Percentiles rank a stretch among this genome's conserved stretches.
Evolutionary conservation across 2,888 invertebrate genomes (phyloP).

Genomic region (Drymonia ruficornis): DNA sequence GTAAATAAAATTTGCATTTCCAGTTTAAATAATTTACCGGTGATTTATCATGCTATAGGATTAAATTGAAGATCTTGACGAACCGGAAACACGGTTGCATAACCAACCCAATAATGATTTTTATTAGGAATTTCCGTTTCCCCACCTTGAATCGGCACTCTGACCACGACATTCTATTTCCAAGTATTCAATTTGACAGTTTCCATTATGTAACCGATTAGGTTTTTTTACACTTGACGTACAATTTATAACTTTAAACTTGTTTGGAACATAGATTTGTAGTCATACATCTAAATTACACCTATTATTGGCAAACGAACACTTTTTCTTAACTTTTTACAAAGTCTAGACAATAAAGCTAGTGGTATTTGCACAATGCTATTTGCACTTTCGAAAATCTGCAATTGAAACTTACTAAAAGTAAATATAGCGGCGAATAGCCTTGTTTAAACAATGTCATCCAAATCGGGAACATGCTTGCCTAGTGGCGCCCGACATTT

Average conservation of each 20-base stretch:
- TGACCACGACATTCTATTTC: constrained; percentile 38
- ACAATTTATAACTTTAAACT: constrained; percentile 14
- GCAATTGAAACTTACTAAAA: constrained; percentile 69
- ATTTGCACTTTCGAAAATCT: constrained; percentile 79
- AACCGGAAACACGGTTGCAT: constrained; percentile 45
- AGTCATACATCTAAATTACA: constrained; percentile 27
- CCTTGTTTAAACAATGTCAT: constrained; percentile 53
- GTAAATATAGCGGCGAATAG: constrained; percentile 60
- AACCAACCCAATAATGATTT: constrained; percentile 45
- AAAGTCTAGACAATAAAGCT: constrained; percentile 60
- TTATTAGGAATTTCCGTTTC: constrained; percentile 58
- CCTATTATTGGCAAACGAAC: constrained; percentile 38
- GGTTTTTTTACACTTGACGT: constrained; percentile 4
- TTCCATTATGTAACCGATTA: constrained; percentile 29
- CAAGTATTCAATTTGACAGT: constrained; percentile 30
- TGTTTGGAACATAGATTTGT: constrained; percentile 6
- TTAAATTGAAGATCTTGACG: constrained; percentile 36
- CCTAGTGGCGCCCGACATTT: constrained; percentile 23
- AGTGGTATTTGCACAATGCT: constrained; percentile 66
- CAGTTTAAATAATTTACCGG: constrained; percentile 30
- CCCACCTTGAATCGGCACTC: constrained; percentile 33
- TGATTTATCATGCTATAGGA: constrained; percentile 33
- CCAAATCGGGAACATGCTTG: constrained; percentile 42
- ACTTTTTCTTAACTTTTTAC: constrained; percentile 61
- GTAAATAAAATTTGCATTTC: constrained; percentile 37